These are phyloP conservation scores for Steatocranus sp. DNA, from an alignment of 2,797 vertebrate genomes.

Conservation along the genomic window DNA sequence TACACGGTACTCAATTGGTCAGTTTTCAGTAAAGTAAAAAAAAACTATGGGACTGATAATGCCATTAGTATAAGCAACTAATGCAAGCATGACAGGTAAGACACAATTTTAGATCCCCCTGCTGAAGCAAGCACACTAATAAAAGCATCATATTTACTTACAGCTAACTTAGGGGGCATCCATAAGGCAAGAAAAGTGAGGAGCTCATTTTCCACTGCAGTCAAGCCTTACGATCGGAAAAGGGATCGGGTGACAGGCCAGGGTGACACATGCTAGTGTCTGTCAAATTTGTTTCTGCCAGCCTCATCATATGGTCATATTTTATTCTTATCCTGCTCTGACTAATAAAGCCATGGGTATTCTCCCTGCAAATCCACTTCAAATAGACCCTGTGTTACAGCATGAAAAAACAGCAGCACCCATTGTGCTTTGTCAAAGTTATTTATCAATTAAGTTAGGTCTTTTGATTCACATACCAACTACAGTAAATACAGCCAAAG, in stretches of 20 bases:
- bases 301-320: constrained; percentile 78
- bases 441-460: not conserved
- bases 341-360: constrained; percentile 58
- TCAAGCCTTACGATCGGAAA: constrained; percentile 72
- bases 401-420: constrained; percentile 45
- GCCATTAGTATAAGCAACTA: not conserved
- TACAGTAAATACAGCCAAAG: not conserved
- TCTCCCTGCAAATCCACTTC: constrained; percentile 45
- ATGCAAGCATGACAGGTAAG: not conserved
- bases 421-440: constrained; percentile 6
- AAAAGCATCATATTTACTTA: constrained; percentile 74
- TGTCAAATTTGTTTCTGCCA: constrained; percentile 86
- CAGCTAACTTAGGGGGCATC: constrained; percentile 64
- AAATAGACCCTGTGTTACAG: constrained; percentile 41
- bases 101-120: constrained; percentile 4
- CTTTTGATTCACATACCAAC: not conserved
- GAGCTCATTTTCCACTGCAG: constrained; percentile 78
- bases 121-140: constrained; percentile 64
- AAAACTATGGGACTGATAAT: not conserved
- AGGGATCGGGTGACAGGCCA: constrained; percentile 83
- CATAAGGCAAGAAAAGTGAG: constrained; percentile 73
- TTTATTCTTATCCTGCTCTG: constrained; percentile 67
- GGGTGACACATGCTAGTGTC: constrained; percentile 90
- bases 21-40: not conserved
- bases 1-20: not conserved